Evolutionary conservation across 2,113 vertebrate genomes (phyloP).

Genomic region (Phoenicopterus ruber): DNA sequence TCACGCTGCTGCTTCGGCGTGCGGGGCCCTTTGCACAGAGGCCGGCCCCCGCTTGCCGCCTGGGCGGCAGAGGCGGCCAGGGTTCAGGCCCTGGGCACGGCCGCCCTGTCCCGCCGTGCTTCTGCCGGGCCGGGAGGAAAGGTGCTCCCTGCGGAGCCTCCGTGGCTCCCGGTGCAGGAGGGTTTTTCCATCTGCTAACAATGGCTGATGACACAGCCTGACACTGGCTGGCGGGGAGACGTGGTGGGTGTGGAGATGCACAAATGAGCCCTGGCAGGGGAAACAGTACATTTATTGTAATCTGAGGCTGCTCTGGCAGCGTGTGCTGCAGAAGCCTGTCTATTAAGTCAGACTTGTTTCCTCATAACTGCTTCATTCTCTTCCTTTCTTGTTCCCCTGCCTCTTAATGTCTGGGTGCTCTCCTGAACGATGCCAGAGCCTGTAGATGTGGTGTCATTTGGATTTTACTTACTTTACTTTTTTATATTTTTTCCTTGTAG

Average conservation of each 20-base stretch:
- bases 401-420: background rate
- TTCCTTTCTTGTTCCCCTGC: background rate
- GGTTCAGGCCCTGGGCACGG: background rate
- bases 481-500: background rate
- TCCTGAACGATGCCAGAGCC: background rate
- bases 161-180: background rate
- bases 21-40: background rate
- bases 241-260: background rate
- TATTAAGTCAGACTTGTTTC: conserved; percentile 17
- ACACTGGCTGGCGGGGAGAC: background rate
- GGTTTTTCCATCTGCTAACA: background rate
- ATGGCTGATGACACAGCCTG: background rate
- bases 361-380: background rate
- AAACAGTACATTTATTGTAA: conserved; percentile 40
- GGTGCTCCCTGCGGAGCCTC: background rate
- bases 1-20: fast-evolving
- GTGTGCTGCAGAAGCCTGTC: background rate
- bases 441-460: background rate
- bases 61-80: fast-evolving
- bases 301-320: background rate
- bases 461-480: background rate
- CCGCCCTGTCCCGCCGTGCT: fast-evolving
- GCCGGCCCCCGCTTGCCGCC: fast-evolving
- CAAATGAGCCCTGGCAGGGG: background rate
- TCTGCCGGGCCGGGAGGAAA: fast-evolving